Base-by-base conservation (phyloP, 2,113 vertebrate genomes). In the Collichthys lucidus region DNA sequence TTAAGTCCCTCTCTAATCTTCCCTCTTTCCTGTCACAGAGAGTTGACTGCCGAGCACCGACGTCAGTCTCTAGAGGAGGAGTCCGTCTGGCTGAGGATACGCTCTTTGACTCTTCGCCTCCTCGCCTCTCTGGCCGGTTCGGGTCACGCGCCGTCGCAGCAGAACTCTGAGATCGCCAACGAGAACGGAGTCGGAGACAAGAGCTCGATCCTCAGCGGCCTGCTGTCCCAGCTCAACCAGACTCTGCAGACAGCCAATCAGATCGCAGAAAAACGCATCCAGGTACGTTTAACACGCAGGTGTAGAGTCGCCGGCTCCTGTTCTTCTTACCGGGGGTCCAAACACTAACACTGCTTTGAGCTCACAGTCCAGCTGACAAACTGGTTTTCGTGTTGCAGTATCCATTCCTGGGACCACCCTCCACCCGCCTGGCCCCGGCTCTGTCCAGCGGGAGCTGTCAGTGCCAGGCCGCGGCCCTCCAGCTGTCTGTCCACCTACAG, bases 361-460 rank as follows among this genome's bases (percentile, higher is more conserved):
- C 31, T 35, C 31, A 7, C 31, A 35, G 31, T 35, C 5, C 31
- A 35, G 31, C 31, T 35, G 6, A 35, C 31, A 35, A 35, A 35
- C 31, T 35, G 0, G 19, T 72, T 62, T 26, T n/a, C 12, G 83
- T 90, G 15, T 26, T 92, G 24, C 91, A 98, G 97, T 98, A 97
- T 92, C 97, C 97, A 44, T 96, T 98, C 90, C 95, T 99, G 86
- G 97, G 98, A 44, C 97, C 98, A 26, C 97, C 97, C 81, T 93
- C 96, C 77, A 97, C 97, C 62, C 97, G 98, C 71, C 95, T 99
- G 95, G 92, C 92, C 75, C 84, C 94, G 14, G 98, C 97, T 83
- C 93, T 99, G 88, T 94, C 94, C 87, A 96, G 94, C 50, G 97
- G 97, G 75, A 96, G 96, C 95, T 98, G 96, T 85, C 96, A 97